Conservation (phyloP, 2,888 invertebrate genomes). For the Molanna angustata region DNA sequence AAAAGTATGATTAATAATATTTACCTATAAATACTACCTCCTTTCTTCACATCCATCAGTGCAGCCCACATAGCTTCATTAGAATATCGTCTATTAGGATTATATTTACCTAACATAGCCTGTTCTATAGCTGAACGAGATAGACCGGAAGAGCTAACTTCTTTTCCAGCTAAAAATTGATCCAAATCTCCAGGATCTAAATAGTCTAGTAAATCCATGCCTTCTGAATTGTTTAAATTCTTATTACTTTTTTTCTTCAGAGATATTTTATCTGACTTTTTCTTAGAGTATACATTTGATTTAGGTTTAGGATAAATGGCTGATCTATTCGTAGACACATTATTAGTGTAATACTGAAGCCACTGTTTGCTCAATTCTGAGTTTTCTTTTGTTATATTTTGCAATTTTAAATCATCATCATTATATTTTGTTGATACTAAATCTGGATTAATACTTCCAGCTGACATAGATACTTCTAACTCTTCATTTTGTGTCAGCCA, state of each 20-base stretch:
- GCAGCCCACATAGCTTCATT: conserved; percentile 58
- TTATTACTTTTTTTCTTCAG: conserved; percentile 35
- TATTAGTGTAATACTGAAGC: conserved; percentile 17
- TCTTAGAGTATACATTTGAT: conserved; percentile 7
- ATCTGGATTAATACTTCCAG: background rate
- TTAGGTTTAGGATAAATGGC: conserved; percentile 40
- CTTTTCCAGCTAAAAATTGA: conserved; percentile 52
- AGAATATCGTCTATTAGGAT: conserved; percentile 51
- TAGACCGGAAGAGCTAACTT: conserved; percentile 51
- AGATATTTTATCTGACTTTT: conserved; percentile 19
- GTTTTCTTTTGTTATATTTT: conserved; percentile 2
- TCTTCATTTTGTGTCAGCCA: conserved; percentile 54
- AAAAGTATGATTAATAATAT: too few species aligned
- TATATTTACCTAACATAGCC: conserved; percentile 55
- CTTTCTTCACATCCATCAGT: conserved; percentile 58
- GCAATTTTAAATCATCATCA: background rate
- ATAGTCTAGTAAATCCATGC: conserved; percentile 48
- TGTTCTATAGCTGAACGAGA: conserved; percentile 51
- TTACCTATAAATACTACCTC: conserved; percentile 59
- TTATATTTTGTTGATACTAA: background rate
- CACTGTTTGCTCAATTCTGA: conserved; percentile 11
- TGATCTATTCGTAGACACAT: conserved; percentile 42
- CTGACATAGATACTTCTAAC: conserved; percentile 47
- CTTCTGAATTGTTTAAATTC: conserved; percentile 38
- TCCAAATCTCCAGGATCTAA: conserved; percentile 52